Evolutionary conservation across 1,140 invertebrate genomes (phyloP), one percentile per base, ranked within the genome.

Genomic region (Arctopsyche grandis): DNA sequence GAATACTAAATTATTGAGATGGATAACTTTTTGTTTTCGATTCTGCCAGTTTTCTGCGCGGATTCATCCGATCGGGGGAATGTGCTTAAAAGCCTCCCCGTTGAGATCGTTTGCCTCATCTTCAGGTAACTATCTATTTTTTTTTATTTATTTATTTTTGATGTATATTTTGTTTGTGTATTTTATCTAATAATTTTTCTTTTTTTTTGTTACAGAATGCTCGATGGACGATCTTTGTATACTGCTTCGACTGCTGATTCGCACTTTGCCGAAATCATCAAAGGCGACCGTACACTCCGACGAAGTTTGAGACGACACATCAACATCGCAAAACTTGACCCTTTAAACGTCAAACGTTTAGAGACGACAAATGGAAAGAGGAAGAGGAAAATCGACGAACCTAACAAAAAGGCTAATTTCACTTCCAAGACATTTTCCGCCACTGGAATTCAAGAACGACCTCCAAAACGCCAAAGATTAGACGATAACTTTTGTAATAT

Each of bases 241-340:
- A n/a, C n/a, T n/a, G n/a, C n/a, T n/a, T n/a, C n/a, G n/a, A n/a
- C n/a, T n/a, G n/a, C n/a, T n/a, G n/a, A n/a, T n/a, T n/a, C n/a
- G 7, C 74, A 22, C 7, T 77, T 58, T 58, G 16, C 22, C 1
- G 19, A 24, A 0, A 69, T 77, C 58, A 77, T 77, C 43, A 77
- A 48, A 26, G 22, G 58, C 26, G 75, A 77, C 19, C 1, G 5
- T 14, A 12, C 22, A 5, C 38, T 77, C 9, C 66, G 58, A 46
- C 21, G 12, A 21, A 38, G 22, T 1, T 22, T 77, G 9, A 19
- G 58, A 9, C 10, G 69, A 14, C 60, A 77, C 48, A 19, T 77
- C 9, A 43, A 43, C 46, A n/a, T n/a, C n/a, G n/a, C n/a, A n/a
- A n/a, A n/a, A n/a, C n/a, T n/a, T n/a, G n/a, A n/a, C n/a, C n/a